Evolutionary conservation across 1,140 invertebrate species (phyloP).

Genomic region (Conopomorpha cramerella): DNA sequence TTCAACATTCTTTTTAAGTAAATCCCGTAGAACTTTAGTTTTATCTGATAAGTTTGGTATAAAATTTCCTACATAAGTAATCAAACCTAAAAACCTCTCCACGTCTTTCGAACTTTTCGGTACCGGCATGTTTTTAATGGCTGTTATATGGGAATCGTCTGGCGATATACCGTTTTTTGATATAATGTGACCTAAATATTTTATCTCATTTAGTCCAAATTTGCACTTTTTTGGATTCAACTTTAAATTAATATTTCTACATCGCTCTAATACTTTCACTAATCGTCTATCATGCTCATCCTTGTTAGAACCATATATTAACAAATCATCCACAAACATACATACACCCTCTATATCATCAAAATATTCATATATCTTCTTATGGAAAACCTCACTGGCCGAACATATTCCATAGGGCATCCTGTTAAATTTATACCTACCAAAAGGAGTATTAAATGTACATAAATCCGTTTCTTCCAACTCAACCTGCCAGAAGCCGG

Average conservation of each 20-base stretch:
- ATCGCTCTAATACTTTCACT: neutral
- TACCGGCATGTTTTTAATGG: neutral
- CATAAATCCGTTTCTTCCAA: too few species aligned
- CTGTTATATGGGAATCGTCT: neutral
- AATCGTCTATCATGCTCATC: slow-evolving; percentile 1
- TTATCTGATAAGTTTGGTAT: too few species aligned
- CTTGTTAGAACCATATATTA: slow-evolving; percentile 1
- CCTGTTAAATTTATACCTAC: slow-evolving; percentile 3
- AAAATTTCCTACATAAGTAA: too few species aligned
- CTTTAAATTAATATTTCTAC: slow-evolving; percentile 1
- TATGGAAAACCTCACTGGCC: neutral
- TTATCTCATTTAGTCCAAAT: neutral
- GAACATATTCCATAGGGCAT: too few species aligned
- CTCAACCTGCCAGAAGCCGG: too few species aligned
- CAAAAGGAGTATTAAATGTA: too few species aligned
- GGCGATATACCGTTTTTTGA: neutral
- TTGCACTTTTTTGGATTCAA: slow-evolving; percentile 1
- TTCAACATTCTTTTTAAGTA: too few species aligned
- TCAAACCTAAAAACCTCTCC: too few species aligned
- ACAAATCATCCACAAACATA: slow-evolving; percentile 1
- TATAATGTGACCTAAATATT: slow-evolving; percentile 1
- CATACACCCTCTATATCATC: slow-evolving; percentile 1
- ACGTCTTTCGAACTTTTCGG: neutral
- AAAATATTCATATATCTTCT: neutral
- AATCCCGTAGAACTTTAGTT: neutral